Evolutionary conservation across 2,888 invertebrate genomes (phyloP).

Genomic region (Caenorhabditis sp.): DNA sequence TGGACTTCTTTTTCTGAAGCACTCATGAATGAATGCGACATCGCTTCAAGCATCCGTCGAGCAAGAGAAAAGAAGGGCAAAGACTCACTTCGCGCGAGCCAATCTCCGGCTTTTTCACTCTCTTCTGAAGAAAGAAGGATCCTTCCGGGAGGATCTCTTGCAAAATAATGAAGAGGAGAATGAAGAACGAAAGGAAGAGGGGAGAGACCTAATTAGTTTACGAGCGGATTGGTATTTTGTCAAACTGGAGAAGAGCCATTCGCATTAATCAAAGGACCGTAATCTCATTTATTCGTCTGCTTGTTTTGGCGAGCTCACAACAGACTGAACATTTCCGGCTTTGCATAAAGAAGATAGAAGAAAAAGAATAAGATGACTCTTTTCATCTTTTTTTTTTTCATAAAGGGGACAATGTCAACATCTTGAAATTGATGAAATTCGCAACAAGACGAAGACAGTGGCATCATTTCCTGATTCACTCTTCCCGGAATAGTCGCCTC

Average conservation of each 20-base stretch:
- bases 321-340: background rate
- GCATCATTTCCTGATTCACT: no score
- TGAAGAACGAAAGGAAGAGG: background rate
- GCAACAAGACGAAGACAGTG: no score
- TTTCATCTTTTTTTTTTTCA: no score
- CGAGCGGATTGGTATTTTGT: constrained; percentile 20
- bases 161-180: no score
- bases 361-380: background rate
- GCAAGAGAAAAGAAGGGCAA: background rate
- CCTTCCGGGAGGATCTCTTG: background rate
- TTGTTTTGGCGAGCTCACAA: constrained; percentile 7
- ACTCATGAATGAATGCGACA: constrained; percentile 32
- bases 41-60: constrained; percentile 35
- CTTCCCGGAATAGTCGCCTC: no score
- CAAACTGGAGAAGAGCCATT: background rate
- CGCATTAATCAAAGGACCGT: constrained; percentile 40
- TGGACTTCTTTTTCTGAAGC: constrained; percentile 29
- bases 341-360: background rate
- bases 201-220: constrained; percentile 15
- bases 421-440: no score
- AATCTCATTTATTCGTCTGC: constrained; percentile 42
- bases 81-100: constrained; percentile 1
- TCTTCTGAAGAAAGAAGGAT: background rate
- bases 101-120: constrained; percentile 1
- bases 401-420: no score